These are phyloP conservation scores for Pemphigus obesinymphae DNA, from an alignment of 1,140 invertebrate species.

Conservation along the genomic window DNA sequence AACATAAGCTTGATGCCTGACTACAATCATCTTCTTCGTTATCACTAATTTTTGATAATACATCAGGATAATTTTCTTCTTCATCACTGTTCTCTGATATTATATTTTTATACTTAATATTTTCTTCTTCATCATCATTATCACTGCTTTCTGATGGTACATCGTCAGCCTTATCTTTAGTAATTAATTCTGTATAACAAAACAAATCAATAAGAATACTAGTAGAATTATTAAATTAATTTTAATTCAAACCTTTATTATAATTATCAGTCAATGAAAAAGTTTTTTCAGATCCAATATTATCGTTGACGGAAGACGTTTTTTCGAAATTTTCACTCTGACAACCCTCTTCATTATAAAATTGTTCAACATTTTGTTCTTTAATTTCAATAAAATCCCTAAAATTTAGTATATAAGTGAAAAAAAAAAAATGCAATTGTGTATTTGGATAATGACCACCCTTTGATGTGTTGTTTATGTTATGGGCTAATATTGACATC, in stretches of 20 bases:
- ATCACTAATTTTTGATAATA: too few relatives aligned
- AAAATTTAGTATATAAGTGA: neutral
- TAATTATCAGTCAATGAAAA: neutral
- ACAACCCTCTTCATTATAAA: slow-evolving; percentile 4
- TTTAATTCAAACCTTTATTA: slow-evolving; percentile 13
- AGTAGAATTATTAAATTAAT: neutral
- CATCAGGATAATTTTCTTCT: neutral
- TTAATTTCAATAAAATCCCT: slow-evolving; percentile 32
- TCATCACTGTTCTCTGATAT: neutral
- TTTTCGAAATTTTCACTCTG: neutral
- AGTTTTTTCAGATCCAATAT: neutral
- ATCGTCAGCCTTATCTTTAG: too few relatives aligned
- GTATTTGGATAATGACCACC: too few relatives aligned
- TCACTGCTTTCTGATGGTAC: too few relatives aligned
- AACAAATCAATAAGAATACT: neutral
- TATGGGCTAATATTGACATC: too few relatives aligned
- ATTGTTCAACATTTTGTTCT: slow-evolving; percentile 30
- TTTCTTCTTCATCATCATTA: too few relatives aligned
- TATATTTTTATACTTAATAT: too few relatives aligned
- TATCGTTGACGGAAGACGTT: neutral
- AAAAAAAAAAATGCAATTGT: neutral
- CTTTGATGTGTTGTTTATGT: too few relatives aligned
- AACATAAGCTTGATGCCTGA: neutral
- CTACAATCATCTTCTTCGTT: neutral
- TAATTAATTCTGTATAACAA: neutral